phyloP scores from a whole-genome alignment of 2,113 vertebrate species.

The Nibea coibor region DNA sequence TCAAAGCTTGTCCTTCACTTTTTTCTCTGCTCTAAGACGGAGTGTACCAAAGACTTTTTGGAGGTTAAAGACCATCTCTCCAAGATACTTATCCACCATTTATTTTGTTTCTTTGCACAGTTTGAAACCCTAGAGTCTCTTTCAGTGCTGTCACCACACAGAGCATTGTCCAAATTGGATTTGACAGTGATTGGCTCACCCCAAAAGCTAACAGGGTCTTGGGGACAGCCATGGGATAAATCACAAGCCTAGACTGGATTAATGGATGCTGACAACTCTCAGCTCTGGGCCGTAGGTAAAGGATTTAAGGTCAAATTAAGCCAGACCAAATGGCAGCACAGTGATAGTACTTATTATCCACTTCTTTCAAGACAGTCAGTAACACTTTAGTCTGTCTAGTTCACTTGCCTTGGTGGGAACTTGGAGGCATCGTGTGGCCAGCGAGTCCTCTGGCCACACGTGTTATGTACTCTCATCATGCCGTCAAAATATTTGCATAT shows the following conservation, averaged over 20 bases:
- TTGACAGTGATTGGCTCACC: slow-evolving; percentile 11
- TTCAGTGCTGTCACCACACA: neutral
- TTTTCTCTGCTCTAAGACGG: neutral
- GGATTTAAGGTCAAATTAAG: slow-evolving; percentile 1
- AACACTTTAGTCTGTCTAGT: neutral
- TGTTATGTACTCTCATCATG: too few relatives aligned
- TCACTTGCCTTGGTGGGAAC: too few relatives aligned
- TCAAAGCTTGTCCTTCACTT: neutral
- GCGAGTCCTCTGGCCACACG: too few relatives aligned
- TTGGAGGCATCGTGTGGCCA: too few relatives aligned
- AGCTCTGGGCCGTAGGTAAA: neutral
- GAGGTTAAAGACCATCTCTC: neutral
- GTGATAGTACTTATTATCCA: neutral
- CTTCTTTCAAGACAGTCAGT: slow-evolving; percentile 2
- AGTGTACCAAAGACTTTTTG: neutral
- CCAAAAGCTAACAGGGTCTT: neutral
- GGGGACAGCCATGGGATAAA: neutral
- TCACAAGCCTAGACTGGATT: neutral
- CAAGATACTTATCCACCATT: neutral
- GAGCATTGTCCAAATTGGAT: neutral
- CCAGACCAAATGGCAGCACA: neutral
- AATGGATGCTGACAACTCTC: neutral
- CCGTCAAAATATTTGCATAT: too few relatives aligned
- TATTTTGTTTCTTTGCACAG: neutral
- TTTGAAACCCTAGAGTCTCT: neutral